Conservation (phyloP, 2,113 vertebrate species). For the Andinoacara biseriatus region DNA sequence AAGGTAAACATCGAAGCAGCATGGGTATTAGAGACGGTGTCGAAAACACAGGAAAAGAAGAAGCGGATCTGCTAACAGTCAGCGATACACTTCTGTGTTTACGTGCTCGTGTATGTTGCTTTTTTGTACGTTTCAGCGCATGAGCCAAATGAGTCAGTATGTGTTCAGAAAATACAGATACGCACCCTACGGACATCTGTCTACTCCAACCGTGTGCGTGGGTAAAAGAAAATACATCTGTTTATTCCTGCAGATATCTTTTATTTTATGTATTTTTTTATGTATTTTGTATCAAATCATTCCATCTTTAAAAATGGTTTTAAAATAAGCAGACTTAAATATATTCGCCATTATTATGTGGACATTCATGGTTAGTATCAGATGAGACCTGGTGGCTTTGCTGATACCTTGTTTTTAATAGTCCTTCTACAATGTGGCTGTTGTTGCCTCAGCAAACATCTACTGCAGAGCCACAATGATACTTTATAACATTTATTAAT, state of each 20-base stretch:
- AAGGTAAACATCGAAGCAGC: conserved; percentile 40
- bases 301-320: background rate
- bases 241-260: conserved; percentile 7
- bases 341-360: background rate
- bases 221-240: background rate
- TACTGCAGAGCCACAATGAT: background rate
- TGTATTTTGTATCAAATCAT: background rate
- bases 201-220: background rate
- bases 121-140: conserved; percentile 6
- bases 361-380: background rate
- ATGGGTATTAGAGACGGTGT: background rate
- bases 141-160: conserved; percentile 18
- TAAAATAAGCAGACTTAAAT: background rate
- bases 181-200: conserved; percentile 8
- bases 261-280: background rate
- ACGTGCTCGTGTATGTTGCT: background rate
- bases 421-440: background rate
- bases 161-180: conserved; percentile 27
- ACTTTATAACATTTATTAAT: background rate
- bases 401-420: background rate
- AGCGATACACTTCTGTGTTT: conserved; percentile 13
- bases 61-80: conserved; percentile 18
- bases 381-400: background rate
- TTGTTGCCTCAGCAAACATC: background rate
- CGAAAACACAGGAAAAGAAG: conserved; percentile 1